Percentiles rank a stretch among this genome's conserved stretches.
These are phyloP conservation scores for Endotricha flammealis DNA, from an alignment of 2,888 invertebrate genomes.

Conservation along the genomic window DNA sequence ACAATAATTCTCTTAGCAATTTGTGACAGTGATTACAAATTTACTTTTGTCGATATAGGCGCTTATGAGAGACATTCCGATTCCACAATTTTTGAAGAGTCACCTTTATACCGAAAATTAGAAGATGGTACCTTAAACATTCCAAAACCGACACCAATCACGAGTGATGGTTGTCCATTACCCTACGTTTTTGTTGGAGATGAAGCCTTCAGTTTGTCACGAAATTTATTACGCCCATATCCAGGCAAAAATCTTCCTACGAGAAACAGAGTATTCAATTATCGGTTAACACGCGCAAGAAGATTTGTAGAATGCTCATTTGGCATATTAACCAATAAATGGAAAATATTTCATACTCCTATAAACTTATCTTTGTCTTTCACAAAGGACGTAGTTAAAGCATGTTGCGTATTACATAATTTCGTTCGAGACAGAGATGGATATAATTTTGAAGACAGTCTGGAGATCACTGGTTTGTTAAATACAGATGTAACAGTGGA, in stretches of 20 bases:
- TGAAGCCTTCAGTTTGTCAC: slow-evolving; percentile 2
- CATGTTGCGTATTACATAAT: neutral
- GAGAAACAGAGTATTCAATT: slow-evolving; percentile 5
- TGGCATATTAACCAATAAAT: slow-evolving; percentile 10
- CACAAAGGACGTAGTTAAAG: slow-evolving; percentile 2
- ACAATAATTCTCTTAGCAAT: neutral
- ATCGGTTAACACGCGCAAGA: slow-evolving; percentile 11
- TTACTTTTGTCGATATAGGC: slow-evolving; percentile 3
- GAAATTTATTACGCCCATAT: slow-evolving; percentile 4
- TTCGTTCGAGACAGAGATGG: slow-evolving; percentile 5
- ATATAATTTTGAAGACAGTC: neutral
- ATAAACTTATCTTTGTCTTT: slow-evolving; percentile 5
- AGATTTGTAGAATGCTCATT: slow-evolving; percentile 10
- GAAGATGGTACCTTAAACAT: neutral
- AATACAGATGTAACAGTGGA: no score
- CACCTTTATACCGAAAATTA: slow-evolving; percentile 1
- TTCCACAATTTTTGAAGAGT: slow-evolving; percentile 10
- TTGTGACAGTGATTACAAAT: slow-evolving; percentile 2
- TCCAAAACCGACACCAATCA: neutral
- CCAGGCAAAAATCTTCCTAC: slow-evolving; percentile 1
- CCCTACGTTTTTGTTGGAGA: slow-evolving; percentile 6
- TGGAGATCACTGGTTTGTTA: neutral
- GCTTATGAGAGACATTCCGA: slow-evolving; percentile 7
- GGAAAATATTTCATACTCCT: slow-evolving; percentile 10
- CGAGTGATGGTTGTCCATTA: neutral